phyloP scores from a whole-genome alignment of 1,140 invertebrate genomes.

The Brachionus paranguensis region DNA sequence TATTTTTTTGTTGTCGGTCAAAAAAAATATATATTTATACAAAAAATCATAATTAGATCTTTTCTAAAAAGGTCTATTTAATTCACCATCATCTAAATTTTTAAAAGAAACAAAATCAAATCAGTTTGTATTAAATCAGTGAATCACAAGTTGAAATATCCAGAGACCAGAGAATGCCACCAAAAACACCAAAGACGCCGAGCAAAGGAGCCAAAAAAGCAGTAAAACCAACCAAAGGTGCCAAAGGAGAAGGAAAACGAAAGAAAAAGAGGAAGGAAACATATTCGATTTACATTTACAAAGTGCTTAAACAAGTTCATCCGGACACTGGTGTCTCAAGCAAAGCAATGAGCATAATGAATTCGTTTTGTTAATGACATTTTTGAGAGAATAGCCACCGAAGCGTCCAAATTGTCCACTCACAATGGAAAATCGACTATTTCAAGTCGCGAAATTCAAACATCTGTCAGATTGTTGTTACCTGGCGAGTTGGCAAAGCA shows the following conservation, averaged over 20 bases:
- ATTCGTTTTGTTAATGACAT: slow-evolving; percentile 66
- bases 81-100: slow-evolving; percentile 59
- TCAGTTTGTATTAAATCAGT: neutral
- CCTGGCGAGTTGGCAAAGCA: slow-evolving; percentile 62
- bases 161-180: neutral
- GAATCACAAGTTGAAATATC: neutral
- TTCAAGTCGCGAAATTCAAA: slow-evolving; percentile 62
- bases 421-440: slow-evolving; percentile 66
- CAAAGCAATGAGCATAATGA: slow-evolving; percentile 65
- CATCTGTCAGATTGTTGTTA: slow-evolving; percentile 61
- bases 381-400: slow-evolving; percentile 65
- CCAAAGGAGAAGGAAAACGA: slow-evolving; percentile 25
- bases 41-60: slow-evolving; percentile 54
- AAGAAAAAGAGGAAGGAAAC: slow-evolving; percentile 24
- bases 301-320: slow-evolving; percentile 56
- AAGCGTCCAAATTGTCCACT: slow-evolving; percentile 65
- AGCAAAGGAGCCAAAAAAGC: slow-evolving; percentile 39
- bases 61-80: slow-evolving; percentile 50
- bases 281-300: slow-evolving; percentile 46
- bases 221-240: neutral
- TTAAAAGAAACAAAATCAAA: too few relatives aligned
- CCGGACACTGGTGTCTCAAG: slow-evolving; percentile 58
- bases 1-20: too few relatives aligned
- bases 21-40: too few relatives aligned
- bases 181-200: neutral